Evolutionary conservation across 2,888 invertebrate genomes (phyloP).

Genomic region (Mellilla xanthometata): DNA sequence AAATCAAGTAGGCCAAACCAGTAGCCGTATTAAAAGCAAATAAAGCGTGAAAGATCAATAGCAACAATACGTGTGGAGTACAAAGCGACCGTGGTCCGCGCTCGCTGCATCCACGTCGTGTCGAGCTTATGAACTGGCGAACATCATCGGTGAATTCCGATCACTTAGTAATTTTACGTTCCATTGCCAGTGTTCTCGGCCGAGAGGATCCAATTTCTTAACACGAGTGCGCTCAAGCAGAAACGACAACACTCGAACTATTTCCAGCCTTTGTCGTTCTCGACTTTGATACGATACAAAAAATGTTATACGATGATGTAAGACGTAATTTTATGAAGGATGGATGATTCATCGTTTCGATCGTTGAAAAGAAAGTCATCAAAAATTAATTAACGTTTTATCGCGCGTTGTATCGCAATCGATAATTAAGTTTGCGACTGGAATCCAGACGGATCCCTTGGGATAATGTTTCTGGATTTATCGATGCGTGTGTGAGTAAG

Average conservation of each 20-base stretch:
- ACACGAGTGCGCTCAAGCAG: conserved; percentile 63
- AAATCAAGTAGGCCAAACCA: conserved; percentile 34
- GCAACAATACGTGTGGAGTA: conserved; percentile 53
- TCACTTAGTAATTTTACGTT: conserved; percentile 71
- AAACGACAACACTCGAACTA: conserved; percentile 67
- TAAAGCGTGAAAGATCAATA: conserved; percentile 56
- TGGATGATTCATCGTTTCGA: conserved; percentile 19
- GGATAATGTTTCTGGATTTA: conserved; percentile 50
- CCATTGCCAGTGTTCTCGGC: conserved; percentile 69
- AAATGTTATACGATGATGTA: conserved; percentile 16
- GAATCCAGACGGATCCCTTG: conserved; percentile 14
- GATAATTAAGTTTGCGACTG: conserved; percentile 31
- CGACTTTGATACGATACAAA: conserved; percentile 43
- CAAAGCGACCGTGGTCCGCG: conserved; percentile 40
- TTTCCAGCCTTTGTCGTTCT: conserved; percentile 54
- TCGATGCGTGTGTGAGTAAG: conserved; percentile 60
- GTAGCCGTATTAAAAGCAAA: conserved; percentile 55
- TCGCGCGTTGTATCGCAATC: conserved; percentile 27
- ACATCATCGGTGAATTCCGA: conserved; percentile 54
- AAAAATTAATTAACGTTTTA: conserved; percentile 62
- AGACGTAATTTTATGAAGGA: conserved; percentile 14
- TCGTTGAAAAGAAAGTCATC: conserved; percentile 49
- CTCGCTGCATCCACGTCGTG: conserved; percentile 28
- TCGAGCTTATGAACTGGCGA: conserved; percentile 26
- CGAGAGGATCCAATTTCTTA: conserved; percentile 73